Base-by-base conservation (phyloP, 2,888 invertebrate genomes). In the Morpho achilles region DNA sequence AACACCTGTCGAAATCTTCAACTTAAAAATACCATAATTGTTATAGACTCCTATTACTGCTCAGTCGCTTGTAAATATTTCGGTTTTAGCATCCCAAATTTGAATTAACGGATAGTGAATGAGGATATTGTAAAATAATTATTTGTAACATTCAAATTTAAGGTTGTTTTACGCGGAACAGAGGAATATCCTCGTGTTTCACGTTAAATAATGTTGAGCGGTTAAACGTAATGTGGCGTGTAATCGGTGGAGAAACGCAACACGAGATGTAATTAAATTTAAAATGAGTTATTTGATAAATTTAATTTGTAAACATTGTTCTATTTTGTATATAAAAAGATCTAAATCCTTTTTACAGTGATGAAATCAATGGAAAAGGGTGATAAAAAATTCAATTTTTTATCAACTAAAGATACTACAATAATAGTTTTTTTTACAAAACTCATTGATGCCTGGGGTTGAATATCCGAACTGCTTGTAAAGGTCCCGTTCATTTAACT, bases 81-180 rank as follows among this genome's bases (percentile, higher is more conserved):
- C 84, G 77, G 77, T 84, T 53, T 89, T 89, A 7, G 89, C 90
- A 59, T 90, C 89, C 32, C 3, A 32, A 32, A 32, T 67, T 71
- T 62, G 58, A 63, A 60, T 70, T 67, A 70, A 71, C 69, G 64
- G 58, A 45, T 32, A 32, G 45, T 43, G 42, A 43, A 49, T 52
- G 32, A 32, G 32, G 32, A 32, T 32, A 32, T 32, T 32, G 32
- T 52, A 9, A 53, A 53, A 53, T 52, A 50, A 45, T 43, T 10
- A 52, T 45, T 45, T 57, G n/a, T 47, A 48, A 32, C 48, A 22
- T 55, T 47, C 10, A 47, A 9, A 51, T 56, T 8, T 45, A 39
- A 39, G 48, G 32, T 49, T 49, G 48, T 49, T 10, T 7, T 50
- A 50, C 40, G 40, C 50, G 50, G 40, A 50, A 50, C 50, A 16